Conservation (phyloP, 2,888 invertebrate species). For the Drosophila quinaria region DNA sequence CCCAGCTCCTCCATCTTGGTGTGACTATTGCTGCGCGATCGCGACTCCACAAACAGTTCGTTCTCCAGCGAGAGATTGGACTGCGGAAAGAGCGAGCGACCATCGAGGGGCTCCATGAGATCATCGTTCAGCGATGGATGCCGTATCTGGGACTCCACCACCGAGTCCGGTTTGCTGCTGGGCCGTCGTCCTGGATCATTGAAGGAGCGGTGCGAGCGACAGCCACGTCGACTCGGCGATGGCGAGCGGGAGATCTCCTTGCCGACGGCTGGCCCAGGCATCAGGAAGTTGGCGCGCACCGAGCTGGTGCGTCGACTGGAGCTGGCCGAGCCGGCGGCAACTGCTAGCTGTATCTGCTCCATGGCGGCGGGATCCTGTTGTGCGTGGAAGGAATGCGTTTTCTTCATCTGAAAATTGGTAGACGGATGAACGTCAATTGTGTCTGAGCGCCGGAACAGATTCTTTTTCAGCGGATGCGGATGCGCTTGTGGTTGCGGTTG, state of each 20-base stretch:
- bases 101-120: slow-evolving; percentile 80
- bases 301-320: slow-evolving; percentile 85
- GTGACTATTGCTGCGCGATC: slow-evolving; percentile 85
- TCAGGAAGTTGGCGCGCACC: slow-evolving; percentile 84
- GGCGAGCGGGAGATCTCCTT: slow-evolving; percentile 84
- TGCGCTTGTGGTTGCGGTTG: slow-evolving; percentile 62
- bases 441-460: slow-evolving; percentile 85
- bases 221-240: slow-evolving; percentile 85
- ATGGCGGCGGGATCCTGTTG: slow-evolving; percentile 84
- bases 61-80: slow-evolving; percentile 85
- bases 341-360: slow-evolving; percentile 82
- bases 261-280: slow-evolving; percentile 81
- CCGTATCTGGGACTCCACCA: slow-evolving; percentile 83
- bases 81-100: slow-evolving; percentile 76
- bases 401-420: slow-evolving; percentile 86
- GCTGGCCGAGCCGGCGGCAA: slow-evolving; percentile 72
- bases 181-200: slow-evolving; percentile 84
- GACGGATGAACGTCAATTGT: slow-evolving; percentile 86
- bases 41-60: slow-evolving; percentile 84
- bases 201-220: slow-evolving; percentile 85
- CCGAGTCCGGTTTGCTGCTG: slow-evolving; percentile 82
- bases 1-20: slow-evolving; percentile 85
- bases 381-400: slow-evolving; percentile 86
- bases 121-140: slow-evolving; percentile 86
- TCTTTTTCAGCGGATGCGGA: slow-evolving; percentile 83